A percentile compares a stretch with the other conserved stretches of the same genome.
Conservation (phyloP, 2,888 invertebrate genomes). For the Heliconius hortense region DNA sequence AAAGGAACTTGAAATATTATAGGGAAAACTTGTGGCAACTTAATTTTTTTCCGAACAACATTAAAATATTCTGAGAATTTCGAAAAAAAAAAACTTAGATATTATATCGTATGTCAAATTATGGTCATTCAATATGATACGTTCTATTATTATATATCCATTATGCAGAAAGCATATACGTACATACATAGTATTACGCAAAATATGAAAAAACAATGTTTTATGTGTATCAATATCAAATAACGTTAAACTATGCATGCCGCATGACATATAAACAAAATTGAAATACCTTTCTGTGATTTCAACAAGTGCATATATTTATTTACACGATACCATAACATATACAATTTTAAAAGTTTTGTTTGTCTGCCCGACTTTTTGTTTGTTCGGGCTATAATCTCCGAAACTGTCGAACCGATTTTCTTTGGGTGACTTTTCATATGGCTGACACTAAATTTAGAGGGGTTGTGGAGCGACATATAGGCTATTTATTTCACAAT, state of each 20-base stretch:
- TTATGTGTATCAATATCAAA: not conserved
- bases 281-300: too few species aligned
- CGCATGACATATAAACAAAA: not conserved
- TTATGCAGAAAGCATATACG: not conserved
- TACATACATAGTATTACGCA: constrained; percentile 4
- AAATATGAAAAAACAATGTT: not conserved
- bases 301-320: too few species aligned
- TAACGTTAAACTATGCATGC: not conserved
- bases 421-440: too few species aligned
- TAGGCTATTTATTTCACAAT: too few species aligned
- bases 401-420: too few species aligned
- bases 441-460: too few species aligned
- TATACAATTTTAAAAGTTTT: too few species aligned
- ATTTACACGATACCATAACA: too few species aligned
- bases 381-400: too few species aligned
- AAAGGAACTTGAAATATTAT: not conserved
- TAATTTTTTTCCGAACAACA: not conserved
- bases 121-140: constrained; percentile 23
- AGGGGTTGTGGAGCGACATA: too few species aligned
- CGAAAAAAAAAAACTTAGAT: not conserved
- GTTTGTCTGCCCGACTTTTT: too few species aligned
- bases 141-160: constrained; percentile 23
- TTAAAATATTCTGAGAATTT: constrained; percentile 1
- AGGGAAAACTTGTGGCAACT: not conserved
- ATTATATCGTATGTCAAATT: constrained; percentile 21